Evolutionary conservation across 1,140 invertebrate species (phyloP).

Genomic region (Formica selysi): DNA sequence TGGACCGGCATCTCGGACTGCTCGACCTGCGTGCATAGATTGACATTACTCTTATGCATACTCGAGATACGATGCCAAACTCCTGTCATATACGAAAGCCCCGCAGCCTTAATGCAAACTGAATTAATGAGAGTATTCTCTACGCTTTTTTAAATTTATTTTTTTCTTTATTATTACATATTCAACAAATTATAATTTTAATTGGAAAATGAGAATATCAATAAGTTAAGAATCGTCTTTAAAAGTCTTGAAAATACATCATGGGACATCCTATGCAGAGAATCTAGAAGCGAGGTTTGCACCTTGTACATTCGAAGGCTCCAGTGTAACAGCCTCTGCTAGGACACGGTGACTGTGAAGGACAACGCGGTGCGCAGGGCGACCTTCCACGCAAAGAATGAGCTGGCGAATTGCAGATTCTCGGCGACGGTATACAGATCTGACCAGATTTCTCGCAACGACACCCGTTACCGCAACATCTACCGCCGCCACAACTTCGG

Average conservation of each 20-base stretch:
- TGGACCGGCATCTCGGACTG: constrained; percentile 60
- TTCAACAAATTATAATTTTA: neutral
- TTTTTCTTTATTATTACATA: neutral
- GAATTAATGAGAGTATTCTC: neutral
- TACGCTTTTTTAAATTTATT: neutral
- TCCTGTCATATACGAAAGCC: too few species aligned
- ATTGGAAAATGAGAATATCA: neutral
- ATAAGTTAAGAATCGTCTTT: neutral
- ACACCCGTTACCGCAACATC: constrained; percentile 78
- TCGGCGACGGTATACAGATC: constrained; percentile 73
- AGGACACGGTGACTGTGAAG: constrained; percentile 68
- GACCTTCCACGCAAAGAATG: constrained; percentile 67
- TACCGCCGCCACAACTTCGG: constrained; percentile 74
- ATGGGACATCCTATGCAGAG: neutral
- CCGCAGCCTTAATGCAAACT: too few species aligned
- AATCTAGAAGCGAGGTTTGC: too few species aligned
- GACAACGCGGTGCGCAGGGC: constrained; percentile 69
- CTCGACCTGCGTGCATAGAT: constrained; percentile 52
- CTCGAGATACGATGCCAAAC: too few species aligned
- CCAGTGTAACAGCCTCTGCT: constrained; percentile 56
- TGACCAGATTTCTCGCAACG: constrained; percentile 77
- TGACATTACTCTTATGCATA: constrained; percentile 45
- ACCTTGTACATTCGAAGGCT: constrained; percentile 28
- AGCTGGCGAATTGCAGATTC: constrained; percentile 67
- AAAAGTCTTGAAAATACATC: neutral